Base-by-base conservation (phyloP, 1,140 invertebrate species). In the Drosophila nikananu region DNA sequence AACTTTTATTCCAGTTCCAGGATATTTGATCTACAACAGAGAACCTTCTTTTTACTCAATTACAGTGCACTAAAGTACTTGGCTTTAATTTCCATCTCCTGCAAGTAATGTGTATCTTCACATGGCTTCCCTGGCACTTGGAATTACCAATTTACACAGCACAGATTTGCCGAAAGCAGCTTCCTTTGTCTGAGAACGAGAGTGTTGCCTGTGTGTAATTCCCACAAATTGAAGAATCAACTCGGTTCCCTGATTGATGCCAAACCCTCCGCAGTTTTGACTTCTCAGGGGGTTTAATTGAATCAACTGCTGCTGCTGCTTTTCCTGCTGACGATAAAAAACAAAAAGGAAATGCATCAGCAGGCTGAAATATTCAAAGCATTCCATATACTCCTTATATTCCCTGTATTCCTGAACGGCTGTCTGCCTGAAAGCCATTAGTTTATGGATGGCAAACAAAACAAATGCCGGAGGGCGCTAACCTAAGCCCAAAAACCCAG, bases 401-500 rank as follows among this genome's bases (percentile, higher is more conserved):
- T 35, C 32, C 32, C 37, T 9, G 37, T 62, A 58, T 52, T 52
- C 10, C 32, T 48, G 57, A 49, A 27, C 25, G 27, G 49, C 49
- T 51, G 49, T n/a, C 32, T 41, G 61, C 48, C 67, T 49, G 49
- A 52, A 75, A 70, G 73, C 65, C 81, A 90, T 89, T 81, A 89
- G 78, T 81, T 89, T 79, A 89, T 86, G 83, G 77, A 79, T 80
- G 68, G 80, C 73, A 83, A 76, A 86, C 66, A 82, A 52, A 81
- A 77, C 66, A 82, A 78, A 67, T 80, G 77, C 72, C 58, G 57
- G 70, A 90, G 84, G 84, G 84, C 84, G 87, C 68, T 90, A 81
- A 84, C 84, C 84, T 70, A 71, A 71, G 62, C 59, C 42, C 37
- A 23, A 61, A 60, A 63, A 62, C 55, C 48, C 27, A 51, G n/a